Conservation (phyloP, 1,140 invertebrate species). For the Protaetia brevitarsis region DNA sequence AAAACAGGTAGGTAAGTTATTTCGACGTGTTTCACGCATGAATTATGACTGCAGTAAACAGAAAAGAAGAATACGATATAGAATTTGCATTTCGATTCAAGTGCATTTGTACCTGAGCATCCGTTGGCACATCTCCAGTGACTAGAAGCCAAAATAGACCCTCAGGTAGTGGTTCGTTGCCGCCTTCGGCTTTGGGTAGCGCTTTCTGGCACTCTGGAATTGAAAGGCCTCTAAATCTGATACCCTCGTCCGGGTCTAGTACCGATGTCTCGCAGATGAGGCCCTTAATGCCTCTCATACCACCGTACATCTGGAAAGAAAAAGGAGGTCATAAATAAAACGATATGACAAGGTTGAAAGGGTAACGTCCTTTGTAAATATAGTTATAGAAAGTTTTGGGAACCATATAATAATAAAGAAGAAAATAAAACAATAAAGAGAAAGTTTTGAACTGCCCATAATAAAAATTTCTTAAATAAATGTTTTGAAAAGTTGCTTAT, state of each 20-base stretch:
- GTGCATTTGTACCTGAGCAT: conserved; percentile 58
- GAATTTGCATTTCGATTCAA: neutral
- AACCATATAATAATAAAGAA: neutral
- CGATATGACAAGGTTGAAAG: neutral
- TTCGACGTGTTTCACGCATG: too few relatives aligned
- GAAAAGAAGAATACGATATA: neutral
- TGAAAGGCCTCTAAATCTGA: conserved; percentile 84
- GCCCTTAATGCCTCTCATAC: conserved; percentile 88
- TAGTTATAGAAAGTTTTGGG: too few relatives aligned
- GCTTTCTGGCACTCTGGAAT: conserved; percentile 87
- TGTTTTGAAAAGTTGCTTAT: too few relatives aligned
- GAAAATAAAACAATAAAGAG: too few relatives aligned
- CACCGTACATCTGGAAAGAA: conserved; percentile 78
- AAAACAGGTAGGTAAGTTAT: too few relatives aligned
- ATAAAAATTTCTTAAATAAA: too few relatives aligned
- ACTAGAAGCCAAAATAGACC: conserved; percentile 87
- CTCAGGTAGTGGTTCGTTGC: conserved; percentile 81
- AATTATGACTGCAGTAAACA: too few relatives aligned
- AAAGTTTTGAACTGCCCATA: too few relatives aligned
- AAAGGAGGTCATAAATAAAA: neutral
- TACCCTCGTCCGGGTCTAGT: conserved; percentile 85
- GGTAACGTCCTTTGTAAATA: neutral
- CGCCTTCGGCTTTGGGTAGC: conserved; percentile 76
- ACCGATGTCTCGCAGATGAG: conserved; percentile 88
- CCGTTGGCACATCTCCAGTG: conserved; percentile 80